Conservation (phyloP, 1,140 invertebrate genomes). For the Harlomillsia oculata region DNA sequence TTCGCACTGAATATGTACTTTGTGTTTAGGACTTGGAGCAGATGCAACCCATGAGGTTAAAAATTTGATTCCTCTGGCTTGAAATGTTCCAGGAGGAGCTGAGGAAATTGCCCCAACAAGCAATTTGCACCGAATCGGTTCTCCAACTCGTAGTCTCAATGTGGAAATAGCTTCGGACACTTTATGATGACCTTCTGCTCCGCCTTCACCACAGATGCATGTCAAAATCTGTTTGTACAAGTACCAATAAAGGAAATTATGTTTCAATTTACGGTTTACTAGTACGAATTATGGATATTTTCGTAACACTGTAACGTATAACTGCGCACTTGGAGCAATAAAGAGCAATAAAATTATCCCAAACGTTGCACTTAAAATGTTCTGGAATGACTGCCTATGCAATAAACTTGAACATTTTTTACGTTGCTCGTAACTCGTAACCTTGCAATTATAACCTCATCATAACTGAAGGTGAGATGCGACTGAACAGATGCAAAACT, state of each 20-base stretch:
- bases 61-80: constrained; percentile 73
- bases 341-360: too few relatives aligned
- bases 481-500: too few relatives aligned
- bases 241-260: not conserved
- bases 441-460: too few relatives aligned
- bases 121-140: constrained; percentile 82
- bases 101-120: constrained; percentile 76
- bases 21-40: constrained; percentile 59
- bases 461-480: too few relatives aligned
- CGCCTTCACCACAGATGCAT: constrained; percentile 25
- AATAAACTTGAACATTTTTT: too few relatives aligned
- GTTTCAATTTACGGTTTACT: not conserved
- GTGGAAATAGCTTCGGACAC: constrained; percentile 77
- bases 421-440: too few relatives aligned
- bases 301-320: not conserved
- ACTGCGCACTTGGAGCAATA: not conserved
- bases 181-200: constrained; percentile 29
- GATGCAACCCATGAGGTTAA: constrained; percentile 71
- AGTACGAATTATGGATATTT: not conserved
- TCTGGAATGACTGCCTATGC: too few relatives aligned
- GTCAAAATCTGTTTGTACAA: constrained; percentile 18
- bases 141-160: constrained; percentile 73
- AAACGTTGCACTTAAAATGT: too few relatives aligned
- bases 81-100: constrained; percentile 45
- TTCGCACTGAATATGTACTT: constrained; percentile 81